Base-by-base conservation (phyloP, 2,797 vertebrate species). In the Enteromius paludinosus region DNA sequence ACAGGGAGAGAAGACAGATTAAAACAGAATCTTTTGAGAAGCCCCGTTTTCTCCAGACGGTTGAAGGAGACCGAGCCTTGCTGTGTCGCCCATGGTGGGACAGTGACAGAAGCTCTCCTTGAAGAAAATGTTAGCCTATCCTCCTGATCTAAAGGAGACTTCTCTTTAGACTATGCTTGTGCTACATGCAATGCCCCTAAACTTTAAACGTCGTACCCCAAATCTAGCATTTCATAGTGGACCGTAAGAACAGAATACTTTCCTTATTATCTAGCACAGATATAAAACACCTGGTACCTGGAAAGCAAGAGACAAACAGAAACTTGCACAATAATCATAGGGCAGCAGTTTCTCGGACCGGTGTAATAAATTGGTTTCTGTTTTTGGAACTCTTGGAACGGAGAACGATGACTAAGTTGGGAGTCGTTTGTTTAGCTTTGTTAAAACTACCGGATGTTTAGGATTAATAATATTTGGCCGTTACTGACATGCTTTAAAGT, bases 51-150 rank as follows among this genome's bases (percentile, higher is more conserved):
- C 79, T 87, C 85, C 81, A 69, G 49, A 41, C 76, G 85, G 71
- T 64, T 83, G 83, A 85, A 78, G 72, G 84, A 88, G 84, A 86
- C 85, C 89, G 87, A 90, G 86, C 87, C 85, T 89, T 86, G 87
- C 89, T 89, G 89, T 86, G 86, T 89, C 87, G 93, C 92, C 94
- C 95, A 94, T 94, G 94, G 94, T 93, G 95, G 94, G 94, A 94
- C 95, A 96, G 95, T 96, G 96, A 96, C 96, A 96, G 96, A 97
- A 96, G 95, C 96, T 96, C 94, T 96, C 96, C 96, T 96, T 95
- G 93, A 94, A 92, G 92, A 90, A 95, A 92, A 83, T 81, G 87
- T 90, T 91, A 91, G 86, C 90, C 89, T 89, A 87, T 74, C 89
- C 87, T 86, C 85, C 86, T 82, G 76, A 84, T 61, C 75, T 81